Conservation (phyloP, 2,113 vertebrate genomes). For the Campylomormyrus tamandua region DNA sequence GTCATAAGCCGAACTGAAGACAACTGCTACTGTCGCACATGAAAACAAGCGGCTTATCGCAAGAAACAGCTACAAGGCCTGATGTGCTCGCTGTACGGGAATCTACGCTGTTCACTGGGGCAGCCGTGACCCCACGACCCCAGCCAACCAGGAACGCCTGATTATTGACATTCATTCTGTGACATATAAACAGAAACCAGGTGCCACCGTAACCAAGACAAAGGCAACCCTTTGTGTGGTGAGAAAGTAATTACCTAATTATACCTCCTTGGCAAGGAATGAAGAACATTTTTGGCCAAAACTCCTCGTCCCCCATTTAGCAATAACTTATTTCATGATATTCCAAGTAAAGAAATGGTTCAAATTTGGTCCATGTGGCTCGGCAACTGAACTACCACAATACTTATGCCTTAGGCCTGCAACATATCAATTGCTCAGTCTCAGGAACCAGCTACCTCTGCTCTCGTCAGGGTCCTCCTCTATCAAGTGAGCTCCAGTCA, state of each 20-base stretch:
- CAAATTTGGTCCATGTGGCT: background rate
- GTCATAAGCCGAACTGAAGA: background rate
- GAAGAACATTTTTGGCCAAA: background rate
- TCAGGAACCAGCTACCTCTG: background rate
- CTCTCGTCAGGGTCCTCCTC: background rate
- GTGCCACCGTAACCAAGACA: background rate
- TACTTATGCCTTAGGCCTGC: background rate
- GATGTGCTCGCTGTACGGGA: background rate
- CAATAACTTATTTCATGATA: background rate
- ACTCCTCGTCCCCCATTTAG: background rate
- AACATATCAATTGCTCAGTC: background rate
- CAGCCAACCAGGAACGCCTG: background rate
- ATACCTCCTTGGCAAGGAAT: background rate
- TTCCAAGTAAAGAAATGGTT: background rate
- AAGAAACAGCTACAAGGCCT: background rate
- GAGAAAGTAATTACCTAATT: slow-evolving; percentile 6
- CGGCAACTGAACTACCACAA: background rate
- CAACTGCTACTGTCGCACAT: background rate
- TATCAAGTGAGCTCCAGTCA: background rate
- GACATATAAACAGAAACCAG: background rate
- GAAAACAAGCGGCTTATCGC: background rate
- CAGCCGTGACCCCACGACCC: background rate
- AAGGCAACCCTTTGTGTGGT: slow-evolving; percentile 1
- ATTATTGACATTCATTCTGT: background rate
- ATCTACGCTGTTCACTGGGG: background rate